phyloP scores from a whole-genome alignment of 2,797 vertebrate species.

The Scomberomorus guttatus region DNA sequence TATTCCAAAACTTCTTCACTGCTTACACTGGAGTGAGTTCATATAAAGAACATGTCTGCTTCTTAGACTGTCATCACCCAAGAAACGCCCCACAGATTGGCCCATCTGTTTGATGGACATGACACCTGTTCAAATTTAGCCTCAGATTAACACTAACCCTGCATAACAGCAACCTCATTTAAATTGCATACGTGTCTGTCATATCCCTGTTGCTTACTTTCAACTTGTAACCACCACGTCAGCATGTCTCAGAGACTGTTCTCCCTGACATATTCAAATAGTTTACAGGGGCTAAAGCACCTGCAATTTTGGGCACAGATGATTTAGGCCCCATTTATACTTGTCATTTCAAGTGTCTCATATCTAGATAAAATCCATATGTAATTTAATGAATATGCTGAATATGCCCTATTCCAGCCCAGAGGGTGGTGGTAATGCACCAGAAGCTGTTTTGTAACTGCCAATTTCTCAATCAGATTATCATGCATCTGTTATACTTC shows the following conservation, averaged over 20 bases:
- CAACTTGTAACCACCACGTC: neutral
- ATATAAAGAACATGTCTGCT: too few relatives aligned
- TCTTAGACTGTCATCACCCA: constrained; percentile 3
- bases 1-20: too few relatives aligned
- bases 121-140: neutral
- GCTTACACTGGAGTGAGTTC: too few relatives aligned
- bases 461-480: too few relatives aligned
- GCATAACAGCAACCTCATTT: neutral
- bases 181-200: neutral
- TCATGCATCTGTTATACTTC: neutral
- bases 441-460: too few relatives aligned
- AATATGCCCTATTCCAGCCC: neutral
- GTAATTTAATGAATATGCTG: neutral
- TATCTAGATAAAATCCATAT: neutral
- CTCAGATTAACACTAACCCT: too few relatives aligned
- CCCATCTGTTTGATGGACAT: too few relatives aligned
- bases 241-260: neutral
- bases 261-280: neutral
- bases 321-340: neutral
- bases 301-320: neutral
- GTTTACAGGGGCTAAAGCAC: neutral
- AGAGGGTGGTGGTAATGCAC: too few relatives aligned
- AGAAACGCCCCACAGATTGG: too few relatives aligned
- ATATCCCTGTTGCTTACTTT: neutral
- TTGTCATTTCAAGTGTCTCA: neutral